Evolutionary conservation across 2,888 invertebrate genomes (phyloP).

Genomic region (Diarsia brunnea): DNA sequence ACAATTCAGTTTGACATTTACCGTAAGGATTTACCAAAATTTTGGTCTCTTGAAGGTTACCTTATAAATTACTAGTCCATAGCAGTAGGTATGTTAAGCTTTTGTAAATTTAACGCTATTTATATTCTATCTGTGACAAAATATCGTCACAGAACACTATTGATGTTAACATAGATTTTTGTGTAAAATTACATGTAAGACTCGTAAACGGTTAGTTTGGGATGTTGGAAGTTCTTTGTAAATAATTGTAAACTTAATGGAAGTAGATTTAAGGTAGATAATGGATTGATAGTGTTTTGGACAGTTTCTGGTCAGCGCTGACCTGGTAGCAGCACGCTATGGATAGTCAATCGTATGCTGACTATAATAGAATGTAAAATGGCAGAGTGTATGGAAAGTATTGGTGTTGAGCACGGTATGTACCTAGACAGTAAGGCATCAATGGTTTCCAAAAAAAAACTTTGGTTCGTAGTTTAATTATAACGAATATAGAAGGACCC

Average conservation of each 20-base stretch:
- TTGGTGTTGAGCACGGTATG: slow-evolving; percentile 87
- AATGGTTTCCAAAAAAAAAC: slow-evolving; percentile 71
- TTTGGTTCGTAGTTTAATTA: slow-evolving; percentile 74
- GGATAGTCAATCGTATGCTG: slow-evolving; percentile 59
- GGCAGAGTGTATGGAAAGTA: slow-evolving; percentile 72
- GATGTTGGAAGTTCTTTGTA: slow-evolving; percentile 75
- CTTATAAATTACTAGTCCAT: slow-evolving; percentile 86
- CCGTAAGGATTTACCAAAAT: slow-evolving; percentile 64
- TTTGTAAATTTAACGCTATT: slow-evolving; percentile 80
- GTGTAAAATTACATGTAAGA: slow-evolving; percentile 70
- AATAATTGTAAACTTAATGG: slow-evolving; percentile 76
- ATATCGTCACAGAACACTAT: slow-evolving; percentile 61
- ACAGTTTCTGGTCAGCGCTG: slow-evolving; percentile 60
- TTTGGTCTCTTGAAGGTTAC: slow-evolving; percentile 82
- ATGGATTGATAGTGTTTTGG: slow-evolving; percentile 70
- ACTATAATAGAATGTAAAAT: slow-evolving; percentile 58
- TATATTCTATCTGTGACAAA: slow-evolving; percentile 60
- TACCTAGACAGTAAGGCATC: slow-evolving; percentile 79
- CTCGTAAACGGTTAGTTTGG: slow-evolving; percentile 65
- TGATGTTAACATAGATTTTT: slow-evolving; percentile 69
- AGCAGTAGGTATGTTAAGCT: slow-evolving; percentile 79
- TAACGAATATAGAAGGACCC: slow-evolving; percentile 78
- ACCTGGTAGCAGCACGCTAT: slow-evolving; percentile 63
- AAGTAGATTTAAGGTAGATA: slow-evolving; percentile 74
- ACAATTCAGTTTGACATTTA: slow-evolving; percentile 50